Evolutionary conservation across 2,888 invertebrate species (phyloP).

Genomic region (Bombylius discolor): DNA sequence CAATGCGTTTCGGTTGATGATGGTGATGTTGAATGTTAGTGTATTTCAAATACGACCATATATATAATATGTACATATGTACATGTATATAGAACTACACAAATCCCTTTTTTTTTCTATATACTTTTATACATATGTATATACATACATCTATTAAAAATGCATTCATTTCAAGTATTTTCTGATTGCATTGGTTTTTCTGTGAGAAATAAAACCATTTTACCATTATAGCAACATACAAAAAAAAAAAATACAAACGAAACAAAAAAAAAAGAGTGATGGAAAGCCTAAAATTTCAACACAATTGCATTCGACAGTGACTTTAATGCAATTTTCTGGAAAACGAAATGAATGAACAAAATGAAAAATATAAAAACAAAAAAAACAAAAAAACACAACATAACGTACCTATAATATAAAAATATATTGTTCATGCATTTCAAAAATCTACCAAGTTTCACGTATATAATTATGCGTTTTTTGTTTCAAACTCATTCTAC

Average conservation of each 20-base stretch:
- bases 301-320: not conserved
- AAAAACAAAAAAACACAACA: no score
- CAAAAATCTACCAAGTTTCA: no score
- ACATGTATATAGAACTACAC: not conserved
- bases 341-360: not conserved
- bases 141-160: not conserved
- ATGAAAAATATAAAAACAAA: no score
- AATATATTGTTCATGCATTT: no score
- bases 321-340: not conserved
- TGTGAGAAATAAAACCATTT: not conserved
- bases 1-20: no score
- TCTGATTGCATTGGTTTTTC: no score
- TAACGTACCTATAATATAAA: no score
- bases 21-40: no score
- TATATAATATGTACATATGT: not conserved
- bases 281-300: not conserved
- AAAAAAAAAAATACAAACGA: not conserved
- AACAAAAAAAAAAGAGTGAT: not conserved
- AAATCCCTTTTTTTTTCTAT: not conserved
- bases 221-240: not conserved
- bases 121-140: not conserved
- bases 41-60: not conserved
- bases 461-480: no score
- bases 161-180: not conserved
- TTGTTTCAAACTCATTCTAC: no score